phyloP scores from a whole-genome alignment of 2,797 vertebrate genomes.

The Oreochromis mossambicus region DNA sequence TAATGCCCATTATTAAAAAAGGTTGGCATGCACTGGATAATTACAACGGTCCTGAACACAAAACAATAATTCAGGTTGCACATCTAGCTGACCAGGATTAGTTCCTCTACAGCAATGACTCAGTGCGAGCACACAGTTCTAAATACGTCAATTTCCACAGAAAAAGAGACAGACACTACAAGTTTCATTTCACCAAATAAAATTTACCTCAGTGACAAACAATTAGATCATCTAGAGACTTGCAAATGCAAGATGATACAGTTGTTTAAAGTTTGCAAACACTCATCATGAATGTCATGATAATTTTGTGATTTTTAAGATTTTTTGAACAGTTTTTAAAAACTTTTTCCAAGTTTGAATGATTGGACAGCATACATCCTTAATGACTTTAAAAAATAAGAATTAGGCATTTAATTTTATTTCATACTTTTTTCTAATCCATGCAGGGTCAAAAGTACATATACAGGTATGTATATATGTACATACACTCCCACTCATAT shows the following conservation, averaged over 20 bases:
- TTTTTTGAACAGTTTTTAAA: neutral
- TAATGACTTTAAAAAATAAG: neutral
- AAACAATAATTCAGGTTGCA: neutral
- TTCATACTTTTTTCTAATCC: neutral
- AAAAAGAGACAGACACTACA: neutral
- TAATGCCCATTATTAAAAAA: neutral
- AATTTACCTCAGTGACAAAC: neutral
- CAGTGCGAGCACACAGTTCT: neutral
- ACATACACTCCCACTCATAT: neutral
- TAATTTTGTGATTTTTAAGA: neutral
- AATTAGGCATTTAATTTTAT: neutral
- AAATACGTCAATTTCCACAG: neutral
- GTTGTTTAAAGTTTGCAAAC: rapidly evolving
- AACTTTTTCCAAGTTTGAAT: neutral
- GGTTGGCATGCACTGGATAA: neutral
- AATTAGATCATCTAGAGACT: neutral
- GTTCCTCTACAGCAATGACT: neutral
- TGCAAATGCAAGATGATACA: neutral
- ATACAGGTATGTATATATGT: neutral
- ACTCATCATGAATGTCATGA: neutral
- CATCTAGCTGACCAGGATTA: neutral
- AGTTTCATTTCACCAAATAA: constrained; percentile 15
- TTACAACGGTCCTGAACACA: neutral
- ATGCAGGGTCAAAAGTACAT: neutral
- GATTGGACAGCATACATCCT: neutral